These are phyloP conservation scores for Alcedo atthis DNA, from an alignment of 2,797 vertebrate genomes.

Conservation along the genomic window DNA sequence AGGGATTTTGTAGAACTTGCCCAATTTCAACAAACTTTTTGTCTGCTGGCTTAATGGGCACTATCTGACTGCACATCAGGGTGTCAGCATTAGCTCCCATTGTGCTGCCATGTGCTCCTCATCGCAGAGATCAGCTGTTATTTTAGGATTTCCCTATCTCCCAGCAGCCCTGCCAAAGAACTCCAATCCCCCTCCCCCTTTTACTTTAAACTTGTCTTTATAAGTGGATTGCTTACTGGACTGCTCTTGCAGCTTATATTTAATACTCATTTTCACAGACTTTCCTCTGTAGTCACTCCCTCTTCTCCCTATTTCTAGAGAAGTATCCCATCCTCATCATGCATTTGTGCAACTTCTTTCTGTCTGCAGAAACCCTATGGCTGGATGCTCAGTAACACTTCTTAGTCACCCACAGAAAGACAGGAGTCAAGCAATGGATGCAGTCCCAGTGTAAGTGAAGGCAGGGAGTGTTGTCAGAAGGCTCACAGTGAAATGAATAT, in stretches of 20 bases:
- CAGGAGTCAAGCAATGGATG: slow-evolving; percentile 5
- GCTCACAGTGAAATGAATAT: slow-evolving; percentile 29
- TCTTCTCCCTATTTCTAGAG: neutral
- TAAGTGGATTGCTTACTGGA: neutral
- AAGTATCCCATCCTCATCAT: neutral
- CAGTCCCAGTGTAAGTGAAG: neutral
- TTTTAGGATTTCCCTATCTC: slow-evolving; percentile 26
- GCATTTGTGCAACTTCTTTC: neutral
- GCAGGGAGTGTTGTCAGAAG: slow-evolving; percentile 29
- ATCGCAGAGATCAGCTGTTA: slow-evolving; percentile 2
- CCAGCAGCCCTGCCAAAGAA: neutral
- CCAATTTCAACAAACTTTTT: slow-evolving; percentile 64
- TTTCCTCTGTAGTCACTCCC: neutral
- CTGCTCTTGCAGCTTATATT: neutral
- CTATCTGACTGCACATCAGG: slow-evolving; percentile 48
- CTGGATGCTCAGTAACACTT: neutral
- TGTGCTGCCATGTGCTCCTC: slow-evolving; percentile 41
- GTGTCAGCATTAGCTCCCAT: slow-evolving; percentile 36
- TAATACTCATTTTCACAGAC: neutral
- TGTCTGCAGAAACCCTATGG: neutral
- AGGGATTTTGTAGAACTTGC: slow-evolving; percentile 44
- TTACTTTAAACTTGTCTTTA: neutral
- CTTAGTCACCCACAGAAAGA: slow-evolving; percentile 6
- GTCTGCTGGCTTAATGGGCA: slow-evolving; percentile 51
- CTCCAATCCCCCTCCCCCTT: neutral